Conservation (phyloP, 2,113 vertebrate species). For the Kryptolebias marmoratus region DNA sequence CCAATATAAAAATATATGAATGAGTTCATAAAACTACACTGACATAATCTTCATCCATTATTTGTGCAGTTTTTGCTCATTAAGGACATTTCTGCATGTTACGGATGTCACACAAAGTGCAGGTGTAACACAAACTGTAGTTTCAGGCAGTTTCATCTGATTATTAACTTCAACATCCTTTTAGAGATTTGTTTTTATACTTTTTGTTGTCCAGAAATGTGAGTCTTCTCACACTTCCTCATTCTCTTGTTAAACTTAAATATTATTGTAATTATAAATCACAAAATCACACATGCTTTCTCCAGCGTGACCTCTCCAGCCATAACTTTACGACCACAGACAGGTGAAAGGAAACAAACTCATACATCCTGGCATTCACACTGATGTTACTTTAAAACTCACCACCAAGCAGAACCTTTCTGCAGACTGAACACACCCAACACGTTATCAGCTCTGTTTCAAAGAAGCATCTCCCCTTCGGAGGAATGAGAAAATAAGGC, state of each 20-base stretch:
- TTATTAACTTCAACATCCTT: not conserved
- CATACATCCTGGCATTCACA: no score
- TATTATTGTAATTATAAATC: not conserved
- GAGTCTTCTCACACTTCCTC: not conserved
- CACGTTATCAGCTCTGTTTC: no score
- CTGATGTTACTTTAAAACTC: no score
- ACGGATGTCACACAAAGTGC: constrained; percentile 1
- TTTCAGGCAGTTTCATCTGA: constrained; percentile 21
- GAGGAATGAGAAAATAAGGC: no score
- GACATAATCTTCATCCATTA: not conserved
- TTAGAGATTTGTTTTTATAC: not conserved
- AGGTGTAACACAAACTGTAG: constrained; percentile 32
- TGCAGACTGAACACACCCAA: no score
- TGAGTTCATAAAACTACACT: no score
- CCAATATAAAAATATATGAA: no score
- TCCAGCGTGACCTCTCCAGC: not conserved
- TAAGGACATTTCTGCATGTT: not conserved
- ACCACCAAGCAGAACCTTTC: no score
- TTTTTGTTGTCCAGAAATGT: not conserved
- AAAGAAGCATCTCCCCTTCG: no score
- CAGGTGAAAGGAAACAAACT: no score
- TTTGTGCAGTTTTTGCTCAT: constrained; percentile 16
- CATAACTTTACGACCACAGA: no score
- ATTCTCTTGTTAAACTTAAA: not conserved
- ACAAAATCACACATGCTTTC: not conserved